These are phyloP conservation scores for Heliconius charithonia DNA, from an alignment of 2,888 invertebrate genomes.

Conservation along the genomic window DNA sequence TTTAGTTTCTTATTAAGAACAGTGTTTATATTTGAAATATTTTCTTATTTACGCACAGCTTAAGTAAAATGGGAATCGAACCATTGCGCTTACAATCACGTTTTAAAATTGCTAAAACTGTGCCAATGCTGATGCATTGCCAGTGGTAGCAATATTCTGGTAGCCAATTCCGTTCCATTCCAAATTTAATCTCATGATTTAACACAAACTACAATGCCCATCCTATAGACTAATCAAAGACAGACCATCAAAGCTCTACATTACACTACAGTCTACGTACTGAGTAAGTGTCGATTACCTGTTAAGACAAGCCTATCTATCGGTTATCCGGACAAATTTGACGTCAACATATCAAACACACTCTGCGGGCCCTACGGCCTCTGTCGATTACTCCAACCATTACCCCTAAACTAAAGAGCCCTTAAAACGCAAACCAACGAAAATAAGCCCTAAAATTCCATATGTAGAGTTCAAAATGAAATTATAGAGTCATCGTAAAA, in stretches of 20 bases:
- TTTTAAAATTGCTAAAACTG: too few species aligned
- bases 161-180: too few species aligned
- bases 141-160: too few species aligned
- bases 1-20: too few species aligned
- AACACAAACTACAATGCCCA: background rate
- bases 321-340: constrained; percentile 26
- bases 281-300: constrained; percentile 27
- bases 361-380: constrained; percentile 59
- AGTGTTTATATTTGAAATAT: too few species aligned
- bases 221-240: background rate
- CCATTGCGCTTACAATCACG: background rate
- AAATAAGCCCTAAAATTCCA: constrained; percentile 49
- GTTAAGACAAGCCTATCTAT: constrained; percentile 32
- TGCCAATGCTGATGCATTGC: background rate
- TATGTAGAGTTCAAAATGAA: constrained; percentile 48
- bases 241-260: background rate
- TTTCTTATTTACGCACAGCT: too few species aligned
- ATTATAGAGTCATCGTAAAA: constrained; percentile 38
- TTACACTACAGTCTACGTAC: background rate
- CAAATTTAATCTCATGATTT: background rate
- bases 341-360: constrained; percentile 69
- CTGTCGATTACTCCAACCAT: constrained; percentile 76
- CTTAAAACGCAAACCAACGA: constrained; percentile 52
- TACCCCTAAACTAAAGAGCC: constrained; percentile 59
- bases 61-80: too few species aligned